Evolutionary conservation across 1,140 invertebrate genomes (phyloP), one percentile per base, ranked within the genome.

Genomic region (Phortica variegata): DNA sequence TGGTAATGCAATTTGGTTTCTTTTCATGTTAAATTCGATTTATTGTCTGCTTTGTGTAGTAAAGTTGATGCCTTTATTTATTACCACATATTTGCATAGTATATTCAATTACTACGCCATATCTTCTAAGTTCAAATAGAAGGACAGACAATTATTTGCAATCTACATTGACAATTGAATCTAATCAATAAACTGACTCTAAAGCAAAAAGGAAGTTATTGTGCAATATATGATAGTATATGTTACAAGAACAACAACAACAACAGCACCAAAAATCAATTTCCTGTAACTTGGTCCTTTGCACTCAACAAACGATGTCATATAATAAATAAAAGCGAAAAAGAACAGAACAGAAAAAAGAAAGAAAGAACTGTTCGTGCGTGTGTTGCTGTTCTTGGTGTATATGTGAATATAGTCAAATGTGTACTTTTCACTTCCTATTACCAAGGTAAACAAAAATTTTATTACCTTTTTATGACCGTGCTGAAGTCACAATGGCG

Each of bases 401-500:
- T 56, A 54, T 50, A 33, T 58, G 54, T 57, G 55, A 43, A n/a
- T n/a, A n/a, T n/a, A n/a, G n/a, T n/a, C n/a, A 26, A 26, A 26
- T 6, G 23, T 26, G 23, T 65, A 61, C 58, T 61, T 58, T 65
- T 65, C 61, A 63, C 60, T 65, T 65, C 63, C 62, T 65, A 66
- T 65, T 63, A 68, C 60, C 57, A 63, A 68, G 63, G 63, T 63
- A 68, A 68, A 68, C 60, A 68, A 68, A 68, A 47, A 68, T 58
- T 68, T 63, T 68, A 68, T 68, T 68, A 68, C 63, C 52, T 63
- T 68, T 68, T 68, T 68, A 68, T 68, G 65, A 51, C 54, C 58
- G 43, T 33, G 52, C 52, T 55, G 63, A 60, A 68, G 63, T 60
- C 60, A 58, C 60, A 68, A 68, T 60, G 63, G 68, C 63, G 65